Percentiles rank a stretch among this genome's conserved stretches.
Conservation (phyloP, 2,113 vertebrate genomes). For the Etheostoma cragini region DNA sequence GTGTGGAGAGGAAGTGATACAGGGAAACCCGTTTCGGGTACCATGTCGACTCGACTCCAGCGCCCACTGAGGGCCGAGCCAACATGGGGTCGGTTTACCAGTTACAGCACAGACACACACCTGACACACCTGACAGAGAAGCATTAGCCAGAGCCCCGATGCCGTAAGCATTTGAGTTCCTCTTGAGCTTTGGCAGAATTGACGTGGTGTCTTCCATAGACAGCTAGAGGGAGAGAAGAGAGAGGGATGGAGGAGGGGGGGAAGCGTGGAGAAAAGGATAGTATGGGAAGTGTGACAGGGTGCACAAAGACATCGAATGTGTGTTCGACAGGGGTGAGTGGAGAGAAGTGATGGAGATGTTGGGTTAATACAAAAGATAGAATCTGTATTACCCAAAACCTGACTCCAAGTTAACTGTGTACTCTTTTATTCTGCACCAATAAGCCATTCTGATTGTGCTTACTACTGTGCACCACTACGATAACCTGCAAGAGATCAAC, state of each 20-base stretch:
- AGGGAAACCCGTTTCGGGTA: constrained; percentile 83
- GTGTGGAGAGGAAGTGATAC: constrained; percentile 76
- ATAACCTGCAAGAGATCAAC: constrained; percentile 49
- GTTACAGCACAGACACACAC: constrained; percentile 89
- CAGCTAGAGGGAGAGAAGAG: constrained; percentile 86
- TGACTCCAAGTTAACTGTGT: constrained; percentile 20
- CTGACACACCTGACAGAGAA: constrained; percentile 97
- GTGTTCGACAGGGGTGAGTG: constrained; percentile 77
- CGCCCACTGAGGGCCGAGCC: constrained; percentile 73
- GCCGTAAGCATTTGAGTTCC: constrained; percentile 96
- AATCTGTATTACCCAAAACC: constrained; percentile 46
- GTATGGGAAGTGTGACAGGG: constrained; percentile 72
- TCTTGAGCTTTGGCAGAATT: constrained; percentile 97
- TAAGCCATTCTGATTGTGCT: constrained; percentile 55
- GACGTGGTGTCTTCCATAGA: constrained; percentile 99
- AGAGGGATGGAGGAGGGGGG: constrained; percentile 67
- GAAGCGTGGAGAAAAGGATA: constrained; percentile 58
- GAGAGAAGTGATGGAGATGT: constrained; percentile 77
- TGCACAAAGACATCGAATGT: constrained; percentile 70
- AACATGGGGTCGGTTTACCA: constrained; percentile 87
- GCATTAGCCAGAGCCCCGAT: constrained; percentile 99
- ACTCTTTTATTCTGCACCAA: constrained; percentile 34
- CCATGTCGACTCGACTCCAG: constrained; percentile 86
- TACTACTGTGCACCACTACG: constrained; percentile 64
- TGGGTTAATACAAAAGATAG: constrained; percentile 78